Evolutionary conservation across 2,113 vertebrate genomes (phyloP).

Genomic region (Agelaius phoeniceus): DNA sequence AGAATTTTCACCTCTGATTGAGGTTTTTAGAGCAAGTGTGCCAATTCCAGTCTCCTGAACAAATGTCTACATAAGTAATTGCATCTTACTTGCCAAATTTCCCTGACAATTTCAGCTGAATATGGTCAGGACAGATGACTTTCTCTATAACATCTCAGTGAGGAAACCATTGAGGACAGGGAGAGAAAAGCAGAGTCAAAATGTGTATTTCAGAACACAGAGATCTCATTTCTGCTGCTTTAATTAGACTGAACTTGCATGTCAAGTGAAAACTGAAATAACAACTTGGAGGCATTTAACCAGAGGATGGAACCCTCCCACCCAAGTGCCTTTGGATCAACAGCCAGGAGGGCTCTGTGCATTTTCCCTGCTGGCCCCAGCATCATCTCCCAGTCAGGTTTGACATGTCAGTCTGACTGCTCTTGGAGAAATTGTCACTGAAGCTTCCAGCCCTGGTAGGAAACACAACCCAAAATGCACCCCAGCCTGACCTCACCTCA

Average conservation of each 20-base stretch:
- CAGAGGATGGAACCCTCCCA: not conserved
- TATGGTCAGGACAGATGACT: not conserved
- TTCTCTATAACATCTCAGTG: not conserved
- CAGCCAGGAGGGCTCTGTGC: not conserved
- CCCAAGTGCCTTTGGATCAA: not conserved
- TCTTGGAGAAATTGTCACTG: not conserved
- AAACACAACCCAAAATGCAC: not conserved
- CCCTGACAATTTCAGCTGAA: not conserved
- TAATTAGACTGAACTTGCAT: not conserved
- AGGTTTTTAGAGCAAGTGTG: slow-evolving; percentile 2
- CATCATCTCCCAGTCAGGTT: not conserved
- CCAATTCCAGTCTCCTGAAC: not conserved
- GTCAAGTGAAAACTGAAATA: not conserved
- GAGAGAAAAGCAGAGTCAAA: not conserved
- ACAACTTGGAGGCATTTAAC: not conserved
- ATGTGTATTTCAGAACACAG: not conserved
- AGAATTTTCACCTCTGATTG: not conserved
- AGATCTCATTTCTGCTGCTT: not conserved
- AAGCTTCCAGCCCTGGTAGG: not conserved
- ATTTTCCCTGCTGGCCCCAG: not conserved
- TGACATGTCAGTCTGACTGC: not conserved
- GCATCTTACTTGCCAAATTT: not conserved
- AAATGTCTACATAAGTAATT: slow-evolving; percentile 1
- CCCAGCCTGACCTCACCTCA: not conserved
- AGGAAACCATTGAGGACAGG: not conserved